These are phyloP conservation scores for Platysteira castanea DNA, from an alignment of 2,113 vertebrate species.

Conservation along the genomic window DNA sequence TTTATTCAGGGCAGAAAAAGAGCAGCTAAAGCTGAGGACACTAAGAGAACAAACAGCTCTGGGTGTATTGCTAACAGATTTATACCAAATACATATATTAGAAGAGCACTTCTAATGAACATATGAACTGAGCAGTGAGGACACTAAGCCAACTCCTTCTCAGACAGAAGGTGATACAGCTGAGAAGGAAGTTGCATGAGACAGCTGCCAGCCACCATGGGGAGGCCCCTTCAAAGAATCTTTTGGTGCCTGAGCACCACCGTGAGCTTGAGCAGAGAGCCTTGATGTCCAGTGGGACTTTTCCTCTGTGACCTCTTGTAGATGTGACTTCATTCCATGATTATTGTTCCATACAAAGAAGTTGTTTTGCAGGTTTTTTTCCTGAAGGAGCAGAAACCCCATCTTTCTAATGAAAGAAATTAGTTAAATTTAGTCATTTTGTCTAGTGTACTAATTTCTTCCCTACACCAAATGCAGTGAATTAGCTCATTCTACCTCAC, in stretches of 20 bases:
- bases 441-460: not conserved
- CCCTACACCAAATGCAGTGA: not conserved
- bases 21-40: not conserved
- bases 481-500: not conserved
- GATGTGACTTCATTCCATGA: not conserved
- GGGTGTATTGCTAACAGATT: not conserved
- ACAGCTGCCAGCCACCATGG: accelerated
- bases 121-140: not conserved
- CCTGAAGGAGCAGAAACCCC: not conserved
- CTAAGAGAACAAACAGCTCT: not conserved
- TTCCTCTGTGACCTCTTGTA: not conserved
- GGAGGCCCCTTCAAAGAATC: not conserved
- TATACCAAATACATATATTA: not conserved
- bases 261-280: not conserved
- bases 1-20: not conserved
- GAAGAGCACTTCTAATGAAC: not conserved
- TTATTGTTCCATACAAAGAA: not conserved
- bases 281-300: not conserved
- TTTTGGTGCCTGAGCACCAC: not conserved
- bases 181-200: not conserved
- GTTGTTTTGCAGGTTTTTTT: not conserved
- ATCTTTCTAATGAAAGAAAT: not conserved
- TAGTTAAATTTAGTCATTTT: not conserved
- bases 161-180: not conserved
- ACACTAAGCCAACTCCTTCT: not conserved